Evolutionary conservation across 1,140 invertebrate genomes (phyloP).

Genomic region (Scylla paramamosain): DNA sequence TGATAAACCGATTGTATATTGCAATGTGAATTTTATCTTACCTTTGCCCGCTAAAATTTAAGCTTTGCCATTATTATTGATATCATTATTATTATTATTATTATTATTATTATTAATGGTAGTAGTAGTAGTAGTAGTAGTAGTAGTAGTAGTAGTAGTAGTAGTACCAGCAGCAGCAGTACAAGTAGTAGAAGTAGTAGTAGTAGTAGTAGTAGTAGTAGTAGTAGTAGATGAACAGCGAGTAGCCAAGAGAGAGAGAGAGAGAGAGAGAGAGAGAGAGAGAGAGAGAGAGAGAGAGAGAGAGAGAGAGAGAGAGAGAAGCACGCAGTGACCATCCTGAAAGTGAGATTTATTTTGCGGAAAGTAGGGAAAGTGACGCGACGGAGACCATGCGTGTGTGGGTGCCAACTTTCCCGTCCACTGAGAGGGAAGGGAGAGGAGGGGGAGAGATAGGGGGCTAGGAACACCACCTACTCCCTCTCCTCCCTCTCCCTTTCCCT

Average conservation of each 20-base stretch:
- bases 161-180: not conserved
- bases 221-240: too few relatives aligned
- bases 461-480: not conserved
- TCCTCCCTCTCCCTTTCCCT: not conserved
- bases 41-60: too few relatives aligned
- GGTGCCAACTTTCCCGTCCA: not conserved
- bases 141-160: not conserved
- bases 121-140: slow-evolving; percentile 8
- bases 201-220: too few relatives aligned
- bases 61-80: not conserved
- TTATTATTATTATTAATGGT: slow-evolving; percentile 43
- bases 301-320: not conserved
- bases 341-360: slow-evolving; percentile 4
- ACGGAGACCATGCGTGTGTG: not conserved
- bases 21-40: too few relatives aligned
- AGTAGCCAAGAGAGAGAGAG: too few relatives aligned
- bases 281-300: not conserved
- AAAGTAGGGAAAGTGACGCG: slow-evolving; percentile 11
- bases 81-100: slow-evolving; percentile 9
- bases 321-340: not conserved
- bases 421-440: not conserved
- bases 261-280: not conserved
- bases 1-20: too few relatives aligned
- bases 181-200: not conserved
- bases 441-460: not conserved